A percentile compares a stretch with the other conserved stretches of the same genome.
Evolutionary conservation across 2,113 vertebrate species (phyloP).

Genomic region (Caranx melampygus): DNA sequence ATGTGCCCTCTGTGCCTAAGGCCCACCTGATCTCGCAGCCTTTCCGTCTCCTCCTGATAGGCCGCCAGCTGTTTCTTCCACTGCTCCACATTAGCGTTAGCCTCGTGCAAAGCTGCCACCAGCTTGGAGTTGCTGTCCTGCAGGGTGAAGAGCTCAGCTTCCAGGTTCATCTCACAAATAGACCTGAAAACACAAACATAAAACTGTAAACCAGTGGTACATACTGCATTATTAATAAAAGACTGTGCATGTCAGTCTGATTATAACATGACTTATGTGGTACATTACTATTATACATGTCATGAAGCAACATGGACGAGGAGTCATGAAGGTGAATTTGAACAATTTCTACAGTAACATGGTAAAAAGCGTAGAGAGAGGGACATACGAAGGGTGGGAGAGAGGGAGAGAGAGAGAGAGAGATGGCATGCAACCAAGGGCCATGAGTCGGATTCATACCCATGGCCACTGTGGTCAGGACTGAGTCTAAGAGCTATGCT

Average conservation of each 20-base stretch:
- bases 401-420: no score
- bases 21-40: conserved; percentile 90
- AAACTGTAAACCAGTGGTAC: background rate
- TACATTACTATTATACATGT: background rate
- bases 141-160: conserved; percentile 94
- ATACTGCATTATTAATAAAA: background rate
- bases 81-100: conserved; percentile 93
- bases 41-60: conserved; percentile 92
- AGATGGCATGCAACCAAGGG: no score
- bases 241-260: background rate
- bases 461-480: no score
- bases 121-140: conserved; percentile 96
- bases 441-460: no score
- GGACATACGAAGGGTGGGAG: no score
- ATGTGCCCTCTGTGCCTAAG: background rate
- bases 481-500: no score
- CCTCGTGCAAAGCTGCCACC: conserved; percentile 92
- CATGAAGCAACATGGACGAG: background rate
- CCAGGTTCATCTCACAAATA: conserved; percentile 96
- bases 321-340: background rate
- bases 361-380: background rate
- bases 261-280: background rate
- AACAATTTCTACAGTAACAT: background rate
- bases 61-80: conserved; percentile 96
- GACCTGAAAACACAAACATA: conserved; percentile 83